Evolutionary conservation across 2,797 vertebrate genomes (phyloP).

Genomic region (Garrulus glandarius): DNA sequence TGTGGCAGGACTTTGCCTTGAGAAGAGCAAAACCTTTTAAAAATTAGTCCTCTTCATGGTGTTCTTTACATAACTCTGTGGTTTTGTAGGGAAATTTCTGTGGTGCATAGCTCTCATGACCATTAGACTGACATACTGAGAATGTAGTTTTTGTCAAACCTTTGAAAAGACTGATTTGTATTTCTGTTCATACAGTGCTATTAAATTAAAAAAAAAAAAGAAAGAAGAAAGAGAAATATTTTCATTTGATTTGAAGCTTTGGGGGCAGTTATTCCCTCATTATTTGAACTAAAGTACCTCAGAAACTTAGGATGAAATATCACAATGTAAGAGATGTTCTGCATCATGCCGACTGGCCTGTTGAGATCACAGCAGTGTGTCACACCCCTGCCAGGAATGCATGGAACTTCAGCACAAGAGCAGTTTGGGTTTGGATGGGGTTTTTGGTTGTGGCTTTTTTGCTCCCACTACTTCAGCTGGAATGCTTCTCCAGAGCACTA

Average conservation of each 20-base stretch:
- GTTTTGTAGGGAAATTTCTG: not conserved
- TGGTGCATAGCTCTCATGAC: not conserved
- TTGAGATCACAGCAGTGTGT: not conserved
- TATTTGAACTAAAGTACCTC: not conserved
- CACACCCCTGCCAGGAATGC: not conserved
- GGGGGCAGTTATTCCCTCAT: not conserved
- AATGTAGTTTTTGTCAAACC: not conserved
- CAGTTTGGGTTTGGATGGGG: not conserved
- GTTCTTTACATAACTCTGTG: not conserved
- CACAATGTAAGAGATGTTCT: not conserved
- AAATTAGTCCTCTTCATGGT: not conserved
- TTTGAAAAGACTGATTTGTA: not conserved
- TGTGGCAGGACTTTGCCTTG: not conserved
- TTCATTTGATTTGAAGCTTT: not conserved
- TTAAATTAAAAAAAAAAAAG: not conserved
- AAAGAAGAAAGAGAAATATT: not conserved
- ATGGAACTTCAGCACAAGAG: not conserved
- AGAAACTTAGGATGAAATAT: not conserved
- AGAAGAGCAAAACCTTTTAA: not conserved
- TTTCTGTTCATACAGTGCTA: not conserved
- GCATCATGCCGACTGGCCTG: fast-evolving
- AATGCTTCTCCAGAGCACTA: not conserved
- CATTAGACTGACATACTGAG: not conserved
- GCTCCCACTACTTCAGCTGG: not conserved
- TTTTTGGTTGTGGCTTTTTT: not conserved